Conservation (phyloP, 2,113 vertebrate genomes). For the Cyprinus carpio region DNA sequence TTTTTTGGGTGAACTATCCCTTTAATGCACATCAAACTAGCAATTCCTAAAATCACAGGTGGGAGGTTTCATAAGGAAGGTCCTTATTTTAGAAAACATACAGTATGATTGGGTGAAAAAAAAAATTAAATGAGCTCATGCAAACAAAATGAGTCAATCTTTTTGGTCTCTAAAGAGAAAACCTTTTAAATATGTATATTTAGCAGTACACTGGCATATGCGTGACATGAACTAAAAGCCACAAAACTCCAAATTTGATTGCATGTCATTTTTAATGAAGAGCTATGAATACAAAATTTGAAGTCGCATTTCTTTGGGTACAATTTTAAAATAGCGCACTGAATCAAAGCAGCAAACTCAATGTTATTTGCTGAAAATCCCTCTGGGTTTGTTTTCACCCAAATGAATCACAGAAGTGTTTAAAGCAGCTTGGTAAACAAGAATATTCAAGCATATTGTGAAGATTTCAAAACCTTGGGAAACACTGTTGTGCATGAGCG, state of each 20-base stretch:
- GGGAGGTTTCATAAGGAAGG: background rate
- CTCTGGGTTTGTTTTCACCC: constrained; percentile 28
- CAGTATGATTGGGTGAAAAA: background rate
- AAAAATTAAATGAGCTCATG: background rate
- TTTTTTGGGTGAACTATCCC: too few relatives aligned
- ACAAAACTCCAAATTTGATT: background rate
- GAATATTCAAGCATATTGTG: constrained; percentile 14
- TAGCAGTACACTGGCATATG: background rate
- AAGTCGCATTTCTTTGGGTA: background rate
- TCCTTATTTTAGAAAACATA: background rate
- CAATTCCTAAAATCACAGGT: too few relatives aligned
- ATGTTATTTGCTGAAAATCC: constrained; percentile 24
- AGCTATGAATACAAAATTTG: background rate
- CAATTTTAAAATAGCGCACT: background rate
- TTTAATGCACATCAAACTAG: too few relatives aligned
- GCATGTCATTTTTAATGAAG: constrained; percentile 5
- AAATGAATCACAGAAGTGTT: constrained; percentile 25
- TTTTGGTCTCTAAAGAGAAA: background rate
- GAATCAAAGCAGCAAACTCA: background rate
- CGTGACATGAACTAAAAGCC: background rate
- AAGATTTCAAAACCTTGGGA: constrained; percentile 17
- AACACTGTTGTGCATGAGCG: background rate
- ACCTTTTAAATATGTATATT: background rate
- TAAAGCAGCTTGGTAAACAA: constrained; percentile 20
- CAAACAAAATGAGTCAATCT: background rate